These are phyloP conservation scores for Anoura caudifer DNA, from an alignment of 2,113 vertebrate species.

Conservation along the genomic window DNA sequence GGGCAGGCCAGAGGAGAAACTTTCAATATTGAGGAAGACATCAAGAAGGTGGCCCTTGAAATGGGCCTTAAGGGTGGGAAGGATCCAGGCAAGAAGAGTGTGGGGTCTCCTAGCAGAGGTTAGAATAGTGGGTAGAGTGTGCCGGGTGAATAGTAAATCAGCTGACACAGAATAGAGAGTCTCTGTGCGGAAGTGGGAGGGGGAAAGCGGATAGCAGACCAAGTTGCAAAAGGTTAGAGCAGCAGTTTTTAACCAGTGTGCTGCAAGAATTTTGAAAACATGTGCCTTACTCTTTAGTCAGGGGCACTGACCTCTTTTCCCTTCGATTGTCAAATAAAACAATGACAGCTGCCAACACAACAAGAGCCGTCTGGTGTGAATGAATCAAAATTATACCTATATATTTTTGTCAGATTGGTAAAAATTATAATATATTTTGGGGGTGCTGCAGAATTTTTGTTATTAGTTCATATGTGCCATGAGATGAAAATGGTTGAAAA, in stretches of 20 bases:
- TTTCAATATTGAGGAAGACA: neutral
- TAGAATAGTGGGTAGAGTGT: neutral
- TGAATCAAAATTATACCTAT: neutral
- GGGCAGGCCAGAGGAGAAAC: neutral
- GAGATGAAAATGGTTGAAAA: neutral
- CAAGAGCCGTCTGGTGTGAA: neutral
- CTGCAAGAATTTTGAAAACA: neutral
- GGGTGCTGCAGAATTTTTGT: neutral
- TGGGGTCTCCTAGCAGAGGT: neutral
- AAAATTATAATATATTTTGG: neutral
- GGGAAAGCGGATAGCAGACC: fast-evolving
- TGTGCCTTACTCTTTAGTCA: neutral
- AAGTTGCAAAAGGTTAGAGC: neutral
- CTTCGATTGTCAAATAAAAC: neutral
- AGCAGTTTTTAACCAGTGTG: neutral
- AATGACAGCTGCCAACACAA: neutral
- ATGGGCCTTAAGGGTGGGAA: neutral
- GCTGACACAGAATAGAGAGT: neutral
- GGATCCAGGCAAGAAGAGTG: neutral
- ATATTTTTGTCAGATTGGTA: neutral
- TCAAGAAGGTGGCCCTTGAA: neutral
- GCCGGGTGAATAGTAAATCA: neutral
- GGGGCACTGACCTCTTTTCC: neutral
- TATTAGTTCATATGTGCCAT: neutral
- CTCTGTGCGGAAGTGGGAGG: neutral